phyloP scores from a whole-genome alignment of 2,888 invertebrate genomes.

The Chalcosyrphus nemorum region DNA sequence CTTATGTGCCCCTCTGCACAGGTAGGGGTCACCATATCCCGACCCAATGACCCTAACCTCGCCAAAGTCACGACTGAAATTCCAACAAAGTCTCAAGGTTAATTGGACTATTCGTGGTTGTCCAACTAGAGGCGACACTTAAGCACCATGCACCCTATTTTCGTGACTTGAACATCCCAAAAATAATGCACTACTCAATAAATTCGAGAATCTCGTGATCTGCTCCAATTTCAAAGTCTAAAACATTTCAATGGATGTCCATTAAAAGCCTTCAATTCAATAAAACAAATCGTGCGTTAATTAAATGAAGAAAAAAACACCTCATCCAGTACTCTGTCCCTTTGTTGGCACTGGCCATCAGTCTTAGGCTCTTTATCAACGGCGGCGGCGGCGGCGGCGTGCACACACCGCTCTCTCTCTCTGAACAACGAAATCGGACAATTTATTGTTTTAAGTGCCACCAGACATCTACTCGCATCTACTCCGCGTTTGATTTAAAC shows the following conservation, averaged over 20 bases:
- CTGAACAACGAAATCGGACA: slow-evolving; percentile 61
- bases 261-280: slow-evolving; percentile 32
- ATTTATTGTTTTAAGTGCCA: slow-evolving; percentile 73
- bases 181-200: slow-evolving; percentile 18
- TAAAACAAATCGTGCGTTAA: slow-evolving; percentile 70
- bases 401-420: too few relatives aligned
- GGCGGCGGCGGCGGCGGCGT: slow-evolving; percentile 25
- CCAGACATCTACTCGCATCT: slow-evolving; percentile 48
- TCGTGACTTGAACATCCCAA: slow-evolving; percentile 53
- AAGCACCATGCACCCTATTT: slow-evolving; percentile 55
- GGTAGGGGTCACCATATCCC: not conserved
- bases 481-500: slow-evolving; percentile 67
- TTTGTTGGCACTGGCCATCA: slow-evolving; percentile 64
- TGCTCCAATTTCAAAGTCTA: slow-evolving; percentile 53
- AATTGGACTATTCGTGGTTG: slow-evolving; percentile 54
- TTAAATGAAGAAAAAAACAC: slow-evolving; percentile 32
- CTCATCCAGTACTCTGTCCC: slow-evolving; percentile 27
- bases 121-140: not conserved
- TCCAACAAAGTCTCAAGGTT: slow-evolving; percentile 21
- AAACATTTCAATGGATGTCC: slow-evolving; percentile 26
- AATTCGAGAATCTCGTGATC: slow-evolving; percentile 55
- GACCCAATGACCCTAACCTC: slow-evolving; percentile 10
- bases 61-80: slow-evolving; percentile 15
- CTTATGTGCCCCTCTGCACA: too few relatives aligned
- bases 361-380: slow-evolving; percentile 66